Evolutionary conservation across 1,140 invertebrate species (phyloP).

Genomic region (Aleiodes sp.): DNA sequence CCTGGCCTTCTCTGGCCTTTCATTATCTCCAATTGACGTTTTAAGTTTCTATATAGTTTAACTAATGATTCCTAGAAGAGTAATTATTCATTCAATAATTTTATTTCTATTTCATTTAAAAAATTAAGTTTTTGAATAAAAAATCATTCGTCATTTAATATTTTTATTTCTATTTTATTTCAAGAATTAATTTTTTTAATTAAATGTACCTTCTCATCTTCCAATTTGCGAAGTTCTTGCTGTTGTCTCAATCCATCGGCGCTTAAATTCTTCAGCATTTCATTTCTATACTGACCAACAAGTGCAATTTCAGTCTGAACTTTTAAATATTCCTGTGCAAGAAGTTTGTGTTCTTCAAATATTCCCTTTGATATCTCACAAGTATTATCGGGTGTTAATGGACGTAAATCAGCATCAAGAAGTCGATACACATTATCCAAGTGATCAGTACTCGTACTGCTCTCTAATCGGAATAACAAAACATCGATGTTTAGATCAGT

Average conservation of each 20-base stretch:
- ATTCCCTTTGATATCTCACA: conserved; percentile 82
- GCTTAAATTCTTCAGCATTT: conserved; percentile 73
- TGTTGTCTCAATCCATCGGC: conserved; percentile 71
- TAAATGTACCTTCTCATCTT: conserved; percentile 81
- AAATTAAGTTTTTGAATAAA: not conserved
- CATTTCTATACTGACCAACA: conserved; percentile 74
- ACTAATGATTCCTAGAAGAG: conserved; percentile 70
- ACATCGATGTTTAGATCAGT: no score
- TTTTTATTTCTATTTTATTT: no score
- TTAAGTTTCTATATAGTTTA: conserved; percentile 72
- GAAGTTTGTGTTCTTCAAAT: conserved; percentile 85
- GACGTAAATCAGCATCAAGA: conserved; percentile 81
- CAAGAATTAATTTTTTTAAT: no score
- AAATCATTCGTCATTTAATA: no score
- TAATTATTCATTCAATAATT: not conserved
- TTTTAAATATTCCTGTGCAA: conserved; percentile 79
- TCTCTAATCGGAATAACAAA: no score
- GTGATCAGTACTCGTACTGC: conserved; percentile 63
- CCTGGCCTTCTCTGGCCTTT: conserved; percentile 43
- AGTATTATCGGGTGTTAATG: conserved; percentile 80
- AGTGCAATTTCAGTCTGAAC: conserved; percentile 81
- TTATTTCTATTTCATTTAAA: no score
- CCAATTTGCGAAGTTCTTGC: conserved; percentile 70
- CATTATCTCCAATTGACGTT: conserved; percentile 71
- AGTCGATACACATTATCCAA: conserved; percentile 78